phyloP scores from a whole-genome alignment of 2,113 vertebrate genomes.

The Pseudonaja textilis region DNA sequence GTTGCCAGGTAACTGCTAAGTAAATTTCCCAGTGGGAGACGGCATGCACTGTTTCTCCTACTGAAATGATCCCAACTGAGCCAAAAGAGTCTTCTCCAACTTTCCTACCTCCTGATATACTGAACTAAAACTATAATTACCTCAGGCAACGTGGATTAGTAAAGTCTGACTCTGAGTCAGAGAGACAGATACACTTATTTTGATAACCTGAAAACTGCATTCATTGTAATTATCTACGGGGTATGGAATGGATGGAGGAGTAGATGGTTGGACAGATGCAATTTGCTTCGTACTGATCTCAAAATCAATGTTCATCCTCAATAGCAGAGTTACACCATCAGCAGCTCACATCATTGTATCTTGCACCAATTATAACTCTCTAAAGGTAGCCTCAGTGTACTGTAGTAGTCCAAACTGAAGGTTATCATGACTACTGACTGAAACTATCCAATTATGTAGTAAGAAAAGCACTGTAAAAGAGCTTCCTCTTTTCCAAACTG shows the following conservation, averaged over 20 bases:
- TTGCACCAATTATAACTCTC: not conserved
- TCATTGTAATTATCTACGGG: not conserved
- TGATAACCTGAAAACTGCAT: not conserved
- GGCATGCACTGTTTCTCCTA: not conserved
- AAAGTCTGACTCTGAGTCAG: not conserved
- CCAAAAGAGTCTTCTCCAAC: not conserved
- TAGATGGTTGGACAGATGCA: not conserved
- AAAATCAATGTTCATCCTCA: not conserved
- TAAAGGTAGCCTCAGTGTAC: not conserved
- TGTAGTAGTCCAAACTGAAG: not conserved
- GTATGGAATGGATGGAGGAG: not conserved
- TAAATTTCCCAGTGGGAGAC: not conserved
- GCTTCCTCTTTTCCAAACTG: not conserved
- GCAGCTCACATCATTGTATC: not conserved
- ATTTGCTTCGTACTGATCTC: not conserved
- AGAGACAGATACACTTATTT: not conserved
- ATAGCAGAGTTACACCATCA: not conserved
- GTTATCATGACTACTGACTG: not conserved
- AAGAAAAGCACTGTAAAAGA: not conserved
- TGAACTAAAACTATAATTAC: not conserved
- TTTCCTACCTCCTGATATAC: not conserved
- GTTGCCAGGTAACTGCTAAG: not conserved
- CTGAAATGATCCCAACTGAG: not conserved
- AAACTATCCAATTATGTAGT: not conserved
- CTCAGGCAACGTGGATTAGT: not conserved